phyloP scores from a whole-genome alignment of 2,888 invertebrate genomes.

The Cheilosia impressa region DNA sequence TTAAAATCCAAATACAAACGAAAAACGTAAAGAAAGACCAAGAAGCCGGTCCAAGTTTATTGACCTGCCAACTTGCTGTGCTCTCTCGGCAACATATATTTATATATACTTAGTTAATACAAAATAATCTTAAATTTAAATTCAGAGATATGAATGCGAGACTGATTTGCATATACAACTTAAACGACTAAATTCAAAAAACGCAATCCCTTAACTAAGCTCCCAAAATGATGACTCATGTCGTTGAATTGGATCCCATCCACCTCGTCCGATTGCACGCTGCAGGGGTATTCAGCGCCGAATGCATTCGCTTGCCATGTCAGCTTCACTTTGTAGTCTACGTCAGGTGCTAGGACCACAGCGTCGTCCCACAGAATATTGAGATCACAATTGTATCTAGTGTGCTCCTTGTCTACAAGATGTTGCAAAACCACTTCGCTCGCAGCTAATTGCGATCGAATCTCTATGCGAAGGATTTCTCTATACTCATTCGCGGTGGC shows the following conservation, averaged over 20 bases:
- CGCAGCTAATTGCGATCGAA: constrained; percentile 72
- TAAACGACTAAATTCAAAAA: constrained; percentile 79
- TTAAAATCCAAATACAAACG: constrained; percentile 7
- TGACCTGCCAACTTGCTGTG: constrained; percentile 76
- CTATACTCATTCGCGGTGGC: constrained; percentile 78
- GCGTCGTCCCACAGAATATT: constrained; percentile 80
- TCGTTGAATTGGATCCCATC: constrained; percentile 81
- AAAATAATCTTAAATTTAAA: constrained; percentile 36
- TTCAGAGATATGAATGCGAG: constrained; percentile 8
- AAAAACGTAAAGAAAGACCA: constrained; percentile 19
- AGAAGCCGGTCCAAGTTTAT: constrained; percentile 76
- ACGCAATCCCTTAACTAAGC: constrained; percentile 81
- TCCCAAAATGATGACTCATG: constrained; percentile 79
- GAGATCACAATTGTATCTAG: constrained; percentile 82
- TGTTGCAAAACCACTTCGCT: constrained; percentile 78
- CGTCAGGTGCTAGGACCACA: constrained; percentile 80
- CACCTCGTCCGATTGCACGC: constrained; percentile 80
- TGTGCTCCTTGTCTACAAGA: constrained; percentile 78
- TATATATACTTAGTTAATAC: neutral
- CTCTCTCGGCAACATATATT: constrained; percentile 18
- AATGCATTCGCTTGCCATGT: constrained; percentile 80
- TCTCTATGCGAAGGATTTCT: constrained; percentile 80
- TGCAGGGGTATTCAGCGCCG: constrained; percentile 83
- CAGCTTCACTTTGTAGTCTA: constrained; percentile 80
- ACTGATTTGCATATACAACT: neutral